Base-by-base conservation (phyloP, 1,140 invertebrate species). In the Pogonomyrmex barbatus region DNA sequence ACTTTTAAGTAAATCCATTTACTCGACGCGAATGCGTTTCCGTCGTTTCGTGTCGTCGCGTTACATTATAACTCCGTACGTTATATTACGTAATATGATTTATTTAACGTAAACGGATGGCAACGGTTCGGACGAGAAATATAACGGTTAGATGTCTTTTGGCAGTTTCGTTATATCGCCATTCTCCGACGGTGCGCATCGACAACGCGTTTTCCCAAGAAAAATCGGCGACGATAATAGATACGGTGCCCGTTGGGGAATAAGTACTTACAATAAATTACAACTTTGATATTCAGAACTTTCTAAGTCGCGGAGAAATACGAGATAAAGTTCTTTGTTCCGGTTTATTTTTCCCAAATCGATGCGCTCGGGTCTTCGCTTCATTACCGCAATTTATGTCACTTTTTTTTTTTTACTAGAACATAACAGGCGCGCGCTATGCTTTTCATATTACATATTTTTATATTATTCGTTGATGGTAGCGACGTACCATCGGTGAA, bases 211-310 rank as follows among this genome's bases (percentile, higher is more conserved):
- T 82, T 52, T 36, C 30, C 10, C 68, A 17, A 1, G 68, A 62
- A 83, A 75, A 83, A 75, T 83, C 62, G 54, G 17, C 79, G 54
- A 75, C 54, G 79, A 73, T 81, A 81, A 81, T 70, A 81, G 63
- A 81, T 81, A 81, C 54, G 79, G 68, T 30, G 42, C 54, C n/a
- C 30, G 42, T 17, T 42, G 24, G n/a, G 67, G 67, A 60, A 50
- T 56, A 83, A 73, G 54, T 83, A 73, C 70, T 75, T 83, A 75
- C 79, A 54, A 83, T 83, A 83, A 83, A 83, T 83, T 83, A 75
- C 54, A 83, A 83, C 79, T 83, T 36, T 60, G 79, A 83, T 83
- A 60, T 83, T 83, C 79, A 36, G 42, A 83, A 83, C 54, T 83
- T 83, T 83, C 68, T 36, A 62, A 63, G 68, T 50, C 56, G 30